Conservation (phyloP, 35 echinoderm and acorn worm species). For the Hemicentrotus pulcherrimus region DNA sequence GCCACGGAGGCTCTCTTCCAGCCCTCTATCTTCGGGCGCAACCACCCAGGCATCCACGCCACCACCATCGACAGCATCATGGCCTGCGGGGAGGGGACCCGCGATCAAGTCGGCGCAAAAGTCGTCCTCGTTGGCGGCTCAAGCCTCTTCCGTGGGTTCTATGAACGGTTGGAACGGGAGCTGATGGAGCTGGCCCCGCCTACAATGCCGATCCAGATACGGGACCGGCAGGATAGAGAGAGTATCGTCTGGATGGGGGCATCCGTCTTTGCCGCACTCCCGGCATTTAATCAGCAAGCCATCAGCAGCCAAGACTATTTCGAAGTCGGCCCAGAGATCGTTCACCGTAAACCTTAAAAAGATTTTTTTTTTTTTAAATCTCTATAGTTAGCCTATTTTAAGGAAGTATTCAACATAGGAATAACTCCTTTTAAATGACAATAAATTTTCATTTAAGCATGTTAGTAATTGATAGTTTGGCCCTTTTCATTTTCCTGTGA, state of each 20-base stretch:
- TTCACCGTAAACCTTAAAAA: conserved; percentile 21
- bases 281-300: conserved; percentile 74
- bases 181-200: conserved; percentile 66
- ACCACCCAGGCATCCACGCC: conserved; percentile 71
- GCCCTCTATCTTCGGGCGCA: conserved; percentile 71
- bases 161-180: conserved; percentile 74
- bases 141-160: conserved; percentile 67
- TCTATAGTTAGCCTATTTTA: too few species aligned
- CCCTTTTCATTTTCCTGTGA: too few species aligned
- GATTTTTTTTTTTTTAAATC: too few species aligned
- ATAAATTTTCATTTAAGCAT: too few species aligned
- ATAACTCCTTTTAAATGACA: too few species aligned
- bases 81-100: conserved; percentile 64
- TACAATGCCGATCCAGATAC: conserved; percentile 69
- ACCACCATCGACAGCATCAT: conserved; percentile 71
- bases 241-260: conserved; percentile 75
- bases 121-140: conserved; percentile 70
- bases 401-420: too few species aligned
- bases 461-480: too few species aligned
- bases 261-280: conserved; percentile 63
- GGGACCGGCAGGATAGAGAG: conserved; percentile 69
- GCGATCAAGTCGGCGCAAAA: conserved; percentile 62
- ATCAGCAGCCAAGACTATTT: conserved; percentile 79
- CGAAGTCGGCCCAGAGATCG: conserved; percentile 66
- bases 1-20: conserved; percentile 77